Percentiles rank a stretch among this genome's conserved stretches.
Conservation (phyloP, 2,113 vertebrate genomes). For the Apodemus sylvaticus region DNA sequence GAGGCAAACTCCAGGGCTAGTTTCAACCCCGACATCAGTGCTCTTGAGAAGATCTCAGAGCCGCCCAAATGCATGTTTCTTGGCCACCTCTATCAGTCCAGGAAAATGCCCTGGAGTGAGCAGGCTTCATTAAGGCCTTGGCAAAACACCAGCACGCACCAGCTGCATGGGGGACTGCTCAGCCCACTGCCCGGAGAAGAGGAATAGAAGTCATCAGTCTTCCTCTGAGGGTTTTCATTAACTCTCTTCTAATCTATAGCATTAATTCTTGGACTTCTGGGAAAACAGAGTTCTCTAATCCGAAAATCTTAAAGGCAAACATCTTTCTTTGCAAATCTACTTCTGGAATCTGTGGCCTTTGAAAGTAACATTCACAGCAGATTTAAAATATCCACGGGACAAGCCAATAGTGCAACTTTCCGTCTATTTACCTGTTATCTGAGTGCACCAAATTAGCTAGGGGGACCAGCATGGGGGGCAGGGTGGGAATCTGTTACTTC, state of each 20-base stretch:
- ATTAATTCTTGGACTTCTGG: constrained; percentile 76
- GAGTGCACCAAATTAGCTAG: constrained; percentile 51
- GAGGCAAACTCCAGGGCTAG: background rate
- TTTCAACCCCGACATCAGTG: background rate
- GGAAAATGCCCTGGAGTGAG: constrained; percentile 53
- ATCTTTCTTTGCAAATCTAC: constrained; percentile 71
- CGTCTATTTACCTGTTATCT: constrained; percentile 72
- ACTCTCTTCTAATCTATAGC: constrained; percentile 72
- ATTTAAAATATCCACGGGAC: constrained; percentile 63
- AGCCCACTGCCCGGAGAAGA: constrained; percentile 63
- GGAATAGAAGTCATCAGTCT: constrained; percentile 47
- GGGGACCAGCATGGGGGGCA: constrained; percentile 29
- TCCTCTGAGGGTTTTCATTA: constrained; percentile 73
- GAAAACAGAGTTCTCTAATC: constrained; percentile 77
- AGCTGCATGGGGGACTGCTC: constrained; percentile 66
- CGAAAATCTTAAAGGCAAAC: constrained; percentile 77
- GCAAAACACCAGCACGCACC: constrained; percentile 68
- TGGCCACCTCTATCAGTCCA: constrained; percentile 44
- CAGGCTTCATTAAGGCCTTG: constrained; percentile 65
- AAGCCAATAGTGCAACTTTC: constrained; percentile 47
- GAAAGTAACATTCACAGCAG: constrained; percentile 68
- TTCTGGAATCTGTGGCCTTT: constrained; percentile 70
- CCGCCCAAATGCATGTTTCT: constrained; percentile 46
- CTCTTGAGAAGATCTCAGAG: constrained; percentile 23
- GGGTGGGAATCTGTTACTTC: constrained; percentile 74